Evolutionary conservation across 2,797 vertebrate genomes (phyloP).

Genomic region (Hyperoplus immaculatus): DNA sequence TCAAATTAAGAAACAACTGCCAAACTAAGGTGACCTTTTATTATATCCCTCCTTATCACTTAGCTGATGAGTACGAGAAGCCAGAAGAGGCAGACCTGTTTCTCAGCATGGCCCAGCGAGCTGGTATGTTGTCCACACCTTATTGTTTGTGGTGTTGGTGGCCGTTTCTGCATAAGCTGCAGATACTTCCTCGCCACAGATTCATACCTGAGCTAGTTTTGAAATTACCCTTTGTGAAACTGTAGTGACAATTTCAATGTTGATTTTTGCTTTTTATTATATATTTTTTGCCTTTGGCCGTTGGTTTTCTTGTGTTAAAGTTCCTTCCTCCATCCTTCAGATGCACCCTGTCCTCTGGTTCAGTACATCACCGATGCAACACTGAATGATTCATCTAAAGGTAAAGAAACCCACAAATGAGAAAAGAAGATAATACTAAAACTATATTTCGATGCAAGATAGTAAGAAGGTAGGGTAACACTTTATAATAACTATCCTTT

Average conservation of each 20-base stretch:
- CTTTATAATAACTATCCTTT: too few species aligned
- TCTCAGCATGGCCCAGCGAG: conserved; percentile 72
- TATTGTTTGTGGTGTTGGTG: conserved; percentile 17
- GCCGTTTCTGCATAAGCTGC: neutral
- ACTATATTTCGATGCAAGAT: neutral
- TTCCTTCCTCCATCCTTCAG: conserved; percentile 52
- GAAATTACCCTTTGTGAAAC: conserved; percentile 13
- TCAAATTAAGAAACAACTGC: neutral
- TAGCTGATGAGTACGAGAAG: conserved; percentile 38
- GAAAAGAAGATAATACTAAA: neutral
- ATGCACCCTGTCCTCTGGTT: conserved; percentile 64
- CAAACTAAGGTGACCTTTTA: neutral
- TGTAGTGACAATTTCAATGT: neutral
- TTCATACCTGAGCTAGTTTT: conserved; percentile 5
- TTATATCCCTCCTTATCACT: conserved; percentile 14
- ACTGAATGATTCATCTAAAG: conserved; percentile 56
- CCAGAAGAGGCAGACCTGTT: conserved; percentile 70
- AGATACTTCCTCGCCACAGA: neutral
- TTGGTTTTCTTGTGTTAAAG: neutral
- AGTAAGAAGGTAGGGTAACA: too few species aligned
- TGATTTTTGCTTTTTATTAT: neutral
- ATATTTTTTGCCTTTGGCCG: neutral
- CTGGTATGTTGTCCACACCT: conserved; percentile 50
- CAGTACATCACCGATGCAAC: conserved; percentile 71
- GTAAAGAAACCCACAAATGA: conserved; percentile 41